These are phyloP conservation scores for Jacana jacana DNA, from an alignment of 2,113 vertebrate species.

Conservation along the genomic window DNA sequence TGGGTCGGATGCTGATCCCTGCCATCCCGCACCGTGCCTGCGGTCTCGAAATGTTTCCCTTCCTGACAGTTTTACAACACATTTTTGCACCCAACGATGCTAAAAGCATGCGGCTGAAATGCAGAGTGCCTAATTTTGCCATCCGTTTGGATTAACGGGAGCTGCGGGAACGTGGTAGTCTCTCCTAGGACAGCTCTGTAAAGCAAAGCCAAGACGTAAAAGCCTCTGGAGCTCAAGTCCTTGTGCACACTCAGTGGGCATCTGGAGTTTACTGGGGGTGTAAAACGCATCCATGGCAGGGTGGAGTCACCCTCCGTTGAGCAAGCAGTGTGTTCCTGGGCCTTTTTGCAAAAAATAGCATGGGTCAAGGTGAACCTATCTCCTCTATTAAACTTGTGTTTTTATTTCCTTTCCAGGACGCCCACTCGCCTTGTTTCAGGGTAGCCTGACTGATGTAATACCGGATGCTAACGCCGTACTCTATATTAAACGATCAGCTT, in stretches of 20 bases:
- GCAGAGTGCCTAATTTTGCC: neutral
- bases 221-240: neutral
- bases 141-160: neutral
- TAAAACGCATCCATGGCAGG: neutral
- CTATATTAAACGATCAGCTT: slow-evolving; percentile 80
- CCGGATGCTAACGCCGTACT: slow-evolving; percentile 78
- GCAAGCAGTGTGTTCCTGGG: neutral
- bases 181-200: neutral
- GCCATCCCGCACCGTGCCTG: neutral
- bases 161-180: neutral
- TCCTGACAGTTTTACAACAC: neutral
- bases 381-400: neutral
- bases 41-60: neutral
- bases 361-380: neutral
- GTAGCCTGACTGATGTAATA: slow-evolving; percentile 78
- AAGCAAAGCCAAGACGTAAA: neutral
- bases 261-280: neutral
- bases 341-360: neutral
- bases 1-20: neutral
- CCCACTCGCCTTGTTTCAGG: slow-evolving; percentile 81
- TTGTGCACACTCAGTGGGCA: neutral
- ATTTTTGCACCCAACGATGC: neutral
- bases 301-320: neutral
- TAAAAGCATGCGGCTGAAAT: neutral
- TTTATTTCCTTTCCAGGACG: slow-evolving; percentile 77